Evolutionary conservation across 1,140 invertebrate genomes (phyloP), one percentile per base, ranked within the genome.

Genomic region (Asobara japonica): DNA sequence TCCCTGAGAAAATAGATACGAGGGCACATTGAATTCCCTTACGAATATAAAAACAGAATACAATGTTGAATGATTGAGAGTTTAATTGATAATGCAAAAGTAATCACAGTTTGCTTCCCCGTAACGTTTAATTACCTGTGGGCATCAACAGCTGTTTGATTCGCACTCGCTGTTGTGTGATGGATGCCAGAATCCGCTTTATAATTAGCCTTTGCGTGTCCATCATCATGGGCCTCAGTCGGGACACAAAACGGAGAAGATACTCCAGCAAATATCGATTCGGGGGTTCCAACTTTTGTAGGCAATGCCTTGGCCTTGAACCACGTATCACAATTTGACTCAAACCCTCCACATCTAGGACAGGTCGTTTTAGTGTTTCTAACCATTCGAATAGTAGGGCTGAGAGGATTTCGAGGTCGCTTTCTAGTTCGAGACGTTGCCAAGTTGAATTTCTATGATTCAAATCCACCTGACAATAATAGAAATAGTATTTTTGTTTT

Each of bases 231-330:
- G 91, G 91, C 41, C 91, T 88, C 10, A 95, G 83, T 71, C 93
- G 90, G 11, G 88, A 90, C 10, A 94, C 78, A 79, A 94, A 93
- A 41, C 91, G 88, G 4, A 94, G 83, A n/a, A 94, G 79, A 81
- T 95, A 95, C 81, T 94, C 93, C 13, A 94, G 74, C 2, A 93
- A 88, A 73, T 91, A 92, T 45, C 90, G 89, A 41, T 89, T 89
- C 65, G 89, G 91, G 88, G 89, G 81, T 60, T 91, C 86, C 71
- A 94, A 80, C 65, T 91, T 91, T 60, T 89, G 83, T 2, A 94
- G 84, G 76, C 92, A 93, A 8, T 88, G 85, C 20, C 90, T 87
- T 2, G 90, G 86, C 72, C 89, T 88, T 27, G 89, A 83, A 80
- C 90, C 82, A 85, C 88, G 75, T 72, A 89, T 88, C 0, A 94